Conservation (phyloP, 2,113 vertebrate genomes). For the Xiphophorus maculatus region DNA sequence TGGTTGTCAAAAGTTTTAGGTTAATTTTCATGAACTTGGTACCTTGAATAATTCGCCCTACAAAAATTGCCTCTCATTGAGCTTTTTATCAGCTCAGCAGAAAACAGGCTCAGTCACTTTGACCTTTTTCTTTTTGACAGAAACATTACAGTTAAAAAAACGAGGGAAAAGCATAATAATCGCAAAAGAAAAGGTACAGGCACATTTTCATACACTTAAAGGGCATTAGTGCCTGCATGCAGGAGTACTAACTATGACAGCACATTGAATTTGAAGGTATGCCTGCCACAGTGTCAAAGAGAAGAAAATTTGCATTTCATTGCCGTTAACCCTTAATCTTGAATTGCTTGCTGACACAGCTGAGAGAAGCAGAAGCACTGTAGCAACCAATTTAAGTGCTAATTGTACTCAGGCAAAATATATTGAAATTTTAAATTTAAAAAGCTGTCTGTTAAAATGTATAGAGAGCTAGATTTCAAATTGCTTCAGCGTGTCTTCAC, state of each 20-base stretch:
- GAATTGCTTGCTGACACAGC: conserved; percentile 3
- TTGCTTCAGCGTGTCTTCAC: conserved; percentile 8
- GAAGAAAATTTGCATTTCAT: conserved; percentile 12
- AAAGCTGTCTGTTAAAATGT: not conserved
- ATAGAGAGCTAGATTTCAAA: conserved; percentile 18
- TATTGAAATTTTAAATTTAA: conserved; percentile 11
- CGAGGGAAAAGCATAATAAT: not conserved
- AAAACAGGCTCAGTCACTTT: conserved; percentile 55
- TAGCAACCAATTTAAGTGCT: conserved; percentile 14
- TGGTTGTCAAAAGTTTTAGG: not conserved
- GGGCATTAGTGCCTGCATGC: conserved; percentile 1
- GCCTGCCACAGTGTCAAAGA: conserved; percentile 15
- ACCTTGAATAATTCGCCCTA: conserved; percentile 30
- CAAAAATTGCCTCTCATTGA: conserved; percentile 9
- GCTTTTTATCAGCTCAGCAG: conserved; percentile 58
- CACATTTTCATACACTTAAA: conserved; percentile 22
- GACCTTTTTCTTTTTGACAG: conserved; percentile 33
- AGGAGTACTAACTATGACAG: not conserved
- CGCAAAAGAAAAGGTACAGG: conserved; percentile 12
- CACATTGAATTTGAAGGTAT: conserved; percentile 27
- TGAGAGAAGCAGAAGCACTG: conserved; percentile 14
- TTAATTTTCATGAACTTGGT: conserved; percentile 13
- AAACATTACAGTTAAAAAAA: conserved; percentile 33
- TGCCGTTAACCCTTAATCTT: conserved; percentile 12
- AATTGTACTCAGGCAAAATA: not conserved